Base-by-base conservation (phyloP, 2,888 invertebrate genomes). In the Mycogona germanica region DNA sequence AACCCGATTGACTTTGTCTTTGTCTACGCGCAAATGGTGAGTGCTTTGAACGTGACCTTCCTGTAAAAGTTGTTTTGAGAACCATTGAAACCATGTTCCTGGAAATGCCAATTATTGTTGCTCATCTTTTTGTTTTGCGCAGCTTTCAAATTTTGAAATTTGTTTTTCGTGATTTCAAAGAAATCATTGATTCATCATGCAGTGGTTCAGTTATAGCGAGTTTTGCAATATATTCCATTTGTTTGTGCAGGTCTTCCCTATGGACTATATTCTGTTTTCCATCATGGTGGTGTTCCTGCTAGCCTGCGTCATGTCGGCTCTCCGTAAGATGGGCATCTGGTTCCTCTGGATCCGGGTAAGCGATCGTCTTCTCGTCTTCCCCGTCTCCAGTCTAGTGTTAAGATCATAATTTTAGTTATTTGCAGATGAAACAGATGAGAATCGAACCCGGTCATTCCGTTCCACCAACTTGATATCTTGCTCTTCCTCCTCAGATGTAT, bases 1-100 rank as follows among this genome's bases (percentile, higher is more conserved):
- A 71, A 72, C 56, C 71, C 69, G 3, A 63, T 71, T 19, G 70
- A 71, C 57, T 67, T 67, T 32, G 61, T 68, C 3, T 61, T 71
- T 35, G 66, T 69, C 23, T 64, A 65, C 56, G 63, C 66, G 47
- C 69, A 71, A 57, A 62, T 65, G 64, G 70, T 69, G 58, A 55
- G 55, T 21, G n/a, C n/a, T n/a, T n/a, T n/a, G n/a, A n/a, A 32
- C 30, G 19, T 21, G 21, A 1, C 28, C 2, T 26, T 28, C n/a
- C n/a, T n/a, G n/a, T n/a, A n/a, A n/a, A n/a, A n/a, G n/a, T n/a
- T n/a, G n/a, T n/a, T n/a, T n/a, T n/a, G n/a, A n/a, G n/a, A n/a
- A n/a, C n/a, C n/a, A n/a, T n/a, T n/a, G n/a, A n/a, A n/a, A n/a
- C n/a, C n/a, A n/a, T n/a, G n/a, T n/a, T n/a, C n/a, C n/a, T n/a